Evolutionary conservation across 1,140 invertebrate species (phyloP), one percentile per base, ranked within the genome.

Genomic region (Conopomorpha cramerella): DNA sequence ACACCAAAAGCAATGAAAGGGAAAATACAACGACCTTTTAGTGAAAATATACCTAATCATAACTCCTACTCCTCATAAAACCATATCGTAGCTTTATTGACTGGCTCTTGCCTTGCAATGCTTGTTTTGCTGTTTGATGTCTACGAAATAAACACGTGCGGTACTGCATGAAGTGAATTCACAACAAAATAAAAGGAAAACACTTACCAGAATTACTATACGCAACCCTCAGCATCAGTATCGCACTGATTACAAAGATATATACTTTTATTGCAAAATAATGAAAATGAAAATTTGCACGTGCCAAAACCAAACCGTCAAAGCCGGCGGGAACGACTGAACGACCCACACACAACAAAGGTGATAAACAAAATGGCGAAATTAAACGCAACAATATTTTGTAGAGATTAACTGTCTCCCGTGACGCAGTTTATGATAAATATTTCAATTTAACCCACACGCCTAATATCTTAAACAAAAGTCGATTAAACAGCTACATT

Each of bases 221-320:
- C 59, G 39, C 53, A 50, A 63, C 51, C 55, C 49, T 55, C 51
- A 66, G 62, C 66, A 74, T 74, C 53, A 60, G 63, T 64, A 50
- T 48, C 46, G 38, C 55, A 51, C 50, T 58, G 41, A 42, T 19
- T 56, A 41, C 39, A 33, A 32, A 43, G n/a, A n/a, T n/a, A n/a
- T n/a, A n/a, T n/a, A n/a, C n/a, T n/a, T n/a, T n/a, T n/a, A n/a
- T n/a, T n/a, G n/a, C n/a, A 23, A 23, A 6, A 6, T 23, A 10
- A 23, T 23, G 19, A 23, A 62, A 63, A 43, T 36, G 61, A 64
- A 72, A 68, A n/a, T n/a, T 63, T 62, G 64, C 71, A 76, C 71
- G 71, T 72, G 71, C 71, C 58, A 68, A 74, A 67, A 55, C 48
- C 61, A 72, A 58, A 71, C 66, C 65, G 59, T 66, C 61, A 70